Evolutionary conservation across 2,888 invertebrate genomes (phyloP).

Genomic region (Periphyllus acericola): DNA sequence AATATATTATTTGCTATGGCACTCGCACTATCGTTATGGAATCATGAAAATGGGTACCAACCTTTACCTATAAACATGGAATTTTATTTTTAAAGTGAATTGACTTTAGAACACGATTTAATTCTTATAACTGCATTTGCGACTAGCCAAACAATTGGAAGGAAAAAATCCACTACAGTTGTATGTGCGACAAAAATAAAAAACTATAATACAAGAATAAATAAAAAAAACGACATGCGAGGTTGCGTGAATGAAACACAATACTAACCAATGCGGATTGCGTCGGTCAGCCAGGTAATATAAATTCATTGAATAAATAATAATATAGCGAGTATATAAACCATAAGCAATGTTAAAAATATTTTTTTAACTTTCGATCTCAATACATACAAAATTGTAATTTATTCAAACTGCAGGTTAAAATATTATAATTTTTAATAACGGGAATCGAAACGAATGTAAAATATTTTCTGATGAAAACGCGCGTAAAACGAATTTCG

Average conservation of each 20-base stretch:
- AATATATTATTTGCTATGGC: neutral
- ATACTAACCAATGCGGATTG: neutral
- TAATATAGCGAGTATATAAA: neutral
- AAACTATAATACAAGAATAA: constrained; percentile 17
- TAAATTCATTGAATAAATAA: constrained; percentile 38
- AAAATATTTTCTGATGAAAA: neutral
- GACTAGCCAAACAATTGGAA: neutral
- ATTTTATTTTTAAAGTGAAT: neutral
- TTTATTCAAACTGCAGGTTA: neutral
- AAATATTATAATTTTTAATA: neutral
- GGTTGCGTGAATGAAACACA: constrained; percentile 30
- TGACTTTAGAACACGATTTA: neutral
- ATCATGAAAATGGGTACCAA: neutral
- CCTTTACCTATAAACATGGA: neutral
- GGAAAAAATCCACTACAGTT: neutral
- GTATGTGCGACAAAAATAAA: constrained; percentile 7
- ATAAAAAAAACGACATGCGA: constrained; percentile 21
- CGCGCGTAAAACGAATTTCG: neutral
- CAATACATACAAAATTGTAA: neutral
- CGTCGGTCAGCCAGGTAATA: neutral
- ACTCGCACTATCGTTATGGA: neutral
- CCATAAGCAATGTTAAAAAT: neutral
- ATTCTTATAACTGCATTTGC: neutral
- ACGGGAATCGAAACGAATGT: neutral
- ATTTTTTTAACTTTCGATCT: neutral